Evolutionary conservation across 2,888 invertebrate species (phyloP).

Genomic region (Stenodema calcarata): DNA sequence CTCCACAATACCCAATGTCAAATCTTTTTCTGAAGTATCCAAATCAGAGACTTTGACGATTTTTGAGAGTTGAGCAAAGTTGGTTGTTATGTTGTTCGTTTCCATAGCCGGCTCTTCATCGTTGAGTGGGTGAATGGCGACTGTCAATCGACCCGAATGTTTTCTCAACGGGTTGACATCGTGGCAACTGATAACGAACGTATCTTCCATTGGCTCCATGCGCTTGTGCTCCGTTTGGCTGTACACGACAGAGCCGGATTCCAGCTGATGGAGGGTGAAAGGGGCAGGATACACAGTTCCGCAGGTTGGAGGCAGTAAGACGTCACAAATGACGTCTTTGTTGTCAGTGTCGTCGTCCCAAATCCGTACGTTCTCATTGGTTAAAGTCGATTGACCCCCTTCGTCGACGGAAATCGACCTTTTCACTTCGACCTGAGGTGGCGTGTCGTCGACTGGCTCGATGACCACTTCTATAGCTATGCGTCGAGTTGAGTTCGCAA

Average conservation of each 20-base stretch:
- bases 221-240: slow-evolving; percentile 36
- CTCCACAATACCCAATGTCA: slow-evolving; percentile 28
- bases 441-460: slow-evolving; percentile 48
- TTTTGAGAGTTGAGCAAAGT: slow-evolving; percentile 18
- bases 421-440: slow-evolving; percentile 40
- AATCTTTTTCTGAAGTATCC: slow-evolving; percentile 24
- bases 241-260: slow-evolving; percentile 38
- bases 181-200: slow-evolving; percentile 46
- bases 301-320: slow-evolving; percentile 32
- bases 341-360: slow-evolving; percentile 49
- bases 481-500: not conserved
- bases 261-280: slow-evolving; percentile 33
- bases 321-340: slow-evolving; percentile 40
- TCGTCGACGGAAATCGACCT: slow-evolving; percentile 41
- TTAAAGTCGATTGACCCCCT: slow-evolving; percentile 22
- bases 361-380: slow-evolving; percentile 12
- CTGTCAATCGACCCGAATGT: slow-evolving; percentile 26
- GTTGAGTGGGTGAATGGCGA: slow-evolving; percentile 44
- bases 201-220: slow-evolving; percentile 48
- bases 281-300: slow-evolving; percentile 7
- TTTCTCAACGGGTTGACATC: slow-evolving; percentile 40
- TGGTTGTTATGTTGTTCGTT: slow-evolving; percentile 13
- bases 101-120: slow-evolving; percentile 48
- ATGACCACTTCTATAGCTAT: slow-evolving; percentile 44
- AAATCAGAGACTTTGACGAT: slow-evolving; percentile 41